These are phyloP conservation scores for Pomatorhinus ruficollis DNA, from an alignment of 2,113 vertebrate genomes.

Conservation along the genomic window DNA sequence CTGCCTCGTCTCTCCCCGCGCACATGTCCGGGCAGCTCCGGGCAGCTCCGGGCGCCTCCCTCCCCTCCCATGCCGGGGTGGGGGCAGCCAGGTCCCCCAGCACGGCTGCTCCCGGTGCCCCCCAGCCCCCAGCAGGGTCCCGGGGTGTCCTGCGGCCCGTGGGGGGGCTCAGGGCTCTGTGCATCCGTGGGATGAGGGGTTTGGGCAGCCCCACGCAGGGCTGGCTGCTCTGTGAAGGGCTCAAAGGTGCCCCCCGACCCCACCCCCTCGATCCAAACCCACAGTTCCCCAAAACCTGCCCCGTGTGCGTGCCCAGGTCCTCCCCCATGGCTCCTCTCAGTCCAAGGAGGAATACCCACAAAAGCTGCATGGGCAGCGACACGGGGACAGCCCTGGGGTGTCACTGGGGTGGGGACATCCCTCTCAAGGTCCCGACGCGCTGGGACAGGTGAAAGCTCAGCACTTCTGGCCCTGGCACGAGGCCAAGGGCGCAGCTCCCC, in stretches of 20 bases:
- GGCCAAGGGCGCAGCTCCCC: neutral
- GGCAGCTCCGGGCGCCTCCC: neutral
- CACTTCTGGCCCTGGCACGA: neutral
- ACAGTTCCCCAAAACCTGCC: accelerated
- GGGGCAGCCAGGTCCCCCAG: accelerated
- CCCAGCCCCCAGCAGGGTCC: accelerated
- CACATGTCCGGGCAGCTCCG: constrained; percentile 5
- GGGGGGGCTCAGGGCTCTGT: neutral
- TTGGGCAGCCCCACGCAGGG: neutral
- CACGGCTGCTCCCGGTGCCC: accelerated
- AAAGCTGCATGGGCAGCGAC: accelerated
- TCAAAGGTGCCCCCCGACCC: neutral
- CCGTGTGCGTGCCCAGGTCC: neutral
- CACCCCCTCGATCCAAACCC: neutral
- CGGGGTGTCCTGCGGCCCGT: accelerated
- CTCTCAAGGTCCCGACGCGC: neutral
- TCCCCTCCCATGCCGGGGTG: neutral
- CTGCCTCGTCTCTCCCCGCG: neutral
- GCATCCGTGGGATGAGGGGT: accelerated
- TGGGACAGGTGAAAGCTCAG: neutral
- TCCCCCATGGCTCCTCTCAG: accelerated
- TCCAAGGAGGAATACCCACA: neutral
- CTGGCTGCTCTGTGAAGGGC: accelerated
- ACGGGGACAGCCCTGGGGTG: neutral
- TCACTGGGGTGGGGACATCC: neutral